Conservation (phyloP, 2,113 vertebrate species). For the Arvicanthis niloticus region DNA sequence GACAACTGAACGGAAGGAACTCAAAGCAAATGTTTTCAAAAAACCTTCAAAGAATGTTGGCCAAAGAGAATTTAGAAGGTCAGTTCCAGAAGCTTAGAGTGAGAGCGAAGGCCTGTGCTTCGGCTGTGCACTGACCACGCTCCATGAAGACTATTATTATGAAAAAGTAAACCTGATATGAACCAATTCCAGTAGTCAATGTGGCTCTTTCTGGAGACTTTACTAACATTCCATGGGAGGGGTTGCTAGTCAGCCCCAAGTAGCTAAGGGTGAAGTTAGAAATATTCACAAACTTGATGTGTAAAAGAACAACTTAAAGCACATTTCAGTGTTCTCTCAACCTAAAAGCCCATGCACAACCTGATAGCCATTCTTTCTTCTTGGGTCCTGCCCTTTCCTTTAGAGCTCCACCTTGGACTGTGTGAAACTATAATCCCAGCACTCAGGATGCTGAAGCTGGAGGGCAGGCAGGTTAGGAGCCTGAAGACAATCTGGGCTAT, state of each 20-base stretch:
- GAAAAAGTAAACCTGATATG: constrained; percentile 62
- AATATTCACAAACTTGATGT: constrained; percentile 59
- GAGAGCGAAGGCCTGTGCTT: constrained; percentile 13
- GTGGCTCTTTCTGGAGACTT: constrained; percentile 60
- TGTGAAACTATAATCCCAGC: background rate
- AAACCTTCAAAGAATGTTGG: constrained; percentile 65
- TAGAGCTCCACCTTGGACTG: background rate
- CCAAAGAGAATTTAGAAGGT: constrained; percentile 61
- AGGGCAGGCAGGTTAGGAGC: background rate
- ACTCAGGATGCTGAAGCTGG: background rate
- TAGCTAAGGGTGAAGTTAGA: constrained; percentile 24
- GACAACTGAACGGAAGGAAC: constrained; percentile 49
- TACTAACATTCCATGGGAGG: constrained; percentile 64
- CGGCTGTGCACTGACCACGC: constrained; percentile 7
- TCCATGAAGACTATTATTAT: constrained; percentile 62
- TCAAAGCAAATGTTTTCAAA: constrained; percentile 62
- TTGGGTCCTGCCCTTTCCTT: background rate
- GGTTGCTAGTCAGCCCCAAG: constrained; percentile 50
- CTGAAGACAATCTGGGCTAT: background rate
- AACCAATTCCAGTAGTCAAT: constrained; percentile 43
- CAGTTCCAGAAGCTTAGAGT: constrained; percentile 54
- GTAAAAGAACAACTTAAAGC: constrained; percentile 25
- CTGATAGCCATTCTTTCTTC: background rate
- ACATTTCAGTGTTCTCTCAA: constrained; percentile 38
- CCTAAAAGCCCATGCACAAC: background rate